Conservation (phyloP, 1,140 invertebrate genomes). For the Drosophila erecta region DNA sequence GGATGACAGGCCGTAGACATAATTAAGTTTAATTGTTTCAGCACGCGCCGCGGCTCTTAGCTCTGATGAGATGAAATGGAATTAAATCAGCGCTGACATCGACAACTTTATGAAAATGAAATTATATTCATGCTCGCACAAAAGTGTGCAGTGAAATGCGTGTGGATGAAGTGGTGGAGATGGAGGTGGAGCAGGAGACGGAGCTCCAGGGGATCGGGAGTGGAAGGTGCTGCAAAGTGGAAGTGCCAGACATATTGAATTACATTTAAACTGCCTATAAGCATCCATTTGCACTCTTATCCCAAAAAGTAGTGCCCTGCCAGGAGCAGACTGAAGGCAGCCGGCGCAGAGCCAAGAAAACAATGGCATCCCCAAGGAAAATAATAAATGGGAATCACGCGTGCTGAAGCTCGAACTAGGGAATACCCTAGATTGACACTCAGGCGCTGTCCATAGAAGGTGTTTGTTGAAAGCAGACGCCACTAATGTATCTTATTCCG, state of each 20-base stretch:
- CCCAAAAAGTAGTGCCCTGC: constrained; percentile 51
- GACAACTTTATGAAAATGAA: constrained; percentile 82
- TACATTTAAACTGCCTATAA: constrained; percentile 81
- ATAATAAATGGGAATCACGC: constrained; percentile 1
- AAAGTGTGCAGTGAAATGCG: constrained; percentile 67
- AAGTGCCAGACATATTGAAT: constrained; percentile 71
- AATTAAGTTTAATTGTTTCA: constrained; percentile 83
- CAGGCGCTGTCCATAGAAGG: no score
- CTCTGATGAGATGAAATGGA: constrained; percentile 66
- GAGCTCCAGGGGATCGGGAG: no score
- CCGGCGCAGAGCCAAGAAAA: constrained; percentile 27
- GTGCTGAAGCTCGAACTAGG: rapidly evolving
- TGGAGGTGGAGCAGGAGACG: not conserved
- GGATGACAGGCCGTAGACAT: constrained; percentile 53
- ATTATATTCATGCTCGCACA: constrained; percentile 67
- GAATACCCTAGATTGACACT: not conserved
- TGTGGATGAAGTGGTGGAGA: no score
- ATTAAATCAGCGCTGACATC: constrained; percentile 82
- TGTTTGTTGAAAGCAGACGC: no score
- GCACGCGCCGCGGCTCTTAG: constrained; percentile 47
- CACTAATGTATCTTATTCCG: no score
- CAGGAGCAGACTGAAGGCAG: constrained; percentile 38
- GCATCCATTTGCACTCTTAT: constrained; percentile 40
- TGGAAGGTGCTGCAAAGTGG: constrained; percentile 13
- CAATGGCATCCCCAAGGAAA: constrained; percentile 8